Percentiles rank a stretch among this genome's conserved stretches.
These are phyloP conservation scores for Heliconius congener DNA, from an alignment of 1,140 invertebrate species.

Conservation along the genomic window DNA sequence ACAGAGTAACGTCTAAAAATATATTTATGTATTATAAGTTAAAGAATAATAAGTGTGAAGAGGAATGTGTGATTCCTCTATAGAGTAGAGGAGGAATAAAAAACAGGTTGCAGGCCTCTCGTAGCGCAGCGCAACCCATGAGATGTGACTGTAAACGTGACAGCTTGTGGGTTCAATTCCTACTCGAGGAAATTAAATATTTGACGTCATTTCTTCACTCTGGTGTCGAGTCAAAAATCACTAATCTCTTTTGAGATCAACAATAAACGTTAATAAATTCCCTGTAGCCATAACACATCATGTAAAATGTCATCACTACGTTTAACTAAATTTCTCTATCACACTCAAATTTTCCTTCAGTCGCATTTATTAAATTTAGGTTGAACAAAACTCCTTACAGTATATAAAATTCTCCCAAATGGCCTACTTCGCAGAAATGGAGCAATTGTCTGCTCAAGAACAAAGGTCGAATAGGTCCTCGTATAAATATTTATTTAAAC, in stretches of 20 bases:
- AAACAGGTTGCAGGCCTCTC: too few species aligned
- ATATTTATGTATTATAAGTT: too few species aligned
- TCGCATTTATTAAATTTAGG: neutral
- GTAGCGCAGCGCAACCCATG: too few species aligned
- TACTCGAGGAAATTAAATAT: too few species aligned
- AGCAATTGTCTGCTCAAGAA: constrained; percentile 34
- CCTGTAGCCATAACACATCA: neutral
- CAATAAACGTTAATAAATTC: neutral
- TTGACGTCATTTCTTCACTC: too few species aligned
- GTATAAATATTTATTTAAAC: constrained; percentile 30
- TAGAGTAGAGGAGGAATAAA: too few species aligned
- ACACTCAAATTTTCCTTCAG: neutral
- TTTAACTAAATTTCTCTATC: constrained; percentile 4
- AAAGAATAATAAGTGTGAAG: too few species aligned
- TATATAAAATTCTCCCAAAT: constrained; percentile 33
- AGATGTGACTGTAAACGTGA: too few species aligned
- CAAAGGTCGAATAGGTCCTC: constrained; percentile 26
- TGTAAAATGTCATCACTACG: neutral
- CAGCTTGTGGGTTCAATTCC: too few species aligned
- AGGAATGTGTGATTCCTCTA: too few species aligned
- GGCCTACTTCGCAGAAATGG: constrained; percentile 28
- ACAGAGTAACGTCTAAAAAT: too few species aligned
- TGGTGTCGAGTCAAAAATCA: neutral
- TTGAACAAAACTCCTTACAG: constrained; percentile 19
- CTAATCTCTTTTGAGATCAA: neutral